Conservation (phyloP, 2,888 invertebrate species). For the Hypercompe scribonia region DNA sequence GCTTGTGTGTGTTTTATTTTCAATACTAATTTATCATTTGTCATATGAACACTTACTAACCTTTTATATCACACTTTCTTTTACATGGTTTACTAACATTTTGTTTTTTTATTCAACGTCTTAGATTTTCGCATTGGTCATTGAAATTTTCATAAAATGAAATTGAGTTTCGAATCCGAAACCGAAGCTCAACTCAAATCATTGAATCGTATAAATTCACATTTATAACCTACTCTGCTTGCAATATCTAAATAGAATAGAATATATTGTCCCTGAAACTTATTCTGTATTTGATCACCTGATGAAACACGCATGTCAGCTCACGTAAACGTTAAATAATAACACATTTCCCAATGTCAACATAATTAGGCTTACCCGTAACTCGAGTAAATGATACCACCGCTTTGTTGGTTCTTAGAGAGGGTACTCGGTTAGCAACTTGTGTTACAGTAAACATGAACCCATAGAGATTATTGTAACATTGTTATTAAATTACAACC, state of each 20-base stretch:
- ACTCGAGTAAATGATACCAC: conserved; percentile 9
- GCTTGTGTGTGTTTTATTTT: not conserved
- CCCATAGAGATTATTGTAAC: not conserved
- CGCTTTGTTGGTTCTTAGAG: conserved; percentile 12
- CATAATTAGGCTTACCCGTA: conserved; percentile 23
- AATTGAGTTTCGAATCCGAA: not conserved
- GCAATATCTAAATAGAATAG: not conserved
- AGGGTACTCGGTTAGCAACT: not conserved
- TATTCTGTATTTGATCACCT: not conserved
- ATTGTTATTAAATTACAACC: not conserved
- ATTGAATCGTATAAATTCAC: not conserved
- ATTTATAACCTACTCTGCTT: not conserved
- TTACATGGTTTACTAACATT: not conserved
- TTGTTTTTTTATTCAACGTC: not conserved
- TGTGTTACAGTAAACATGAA: conserved; percentile 4
- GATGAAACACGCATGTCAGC: not conserved
- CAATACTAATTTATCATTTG: not conserved
- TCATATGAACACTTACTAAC: not conserved
- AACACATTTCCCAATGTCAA: conserved; percentile 17
- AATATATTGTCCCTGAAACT: not conserved
- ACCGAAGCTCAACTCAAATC: not conserved
- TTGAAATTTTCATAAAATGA: not conserved
- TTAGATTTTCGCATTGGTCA: not conserved
- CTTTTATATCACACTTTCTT: not conserved
- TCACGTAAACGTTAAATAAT: conserved; percentile 9